These are phyloP conservation scores for Apis cerana DNA, from an alignment of 1,140 invertebrate genomes.

Conservation along the genomic window DNA sequence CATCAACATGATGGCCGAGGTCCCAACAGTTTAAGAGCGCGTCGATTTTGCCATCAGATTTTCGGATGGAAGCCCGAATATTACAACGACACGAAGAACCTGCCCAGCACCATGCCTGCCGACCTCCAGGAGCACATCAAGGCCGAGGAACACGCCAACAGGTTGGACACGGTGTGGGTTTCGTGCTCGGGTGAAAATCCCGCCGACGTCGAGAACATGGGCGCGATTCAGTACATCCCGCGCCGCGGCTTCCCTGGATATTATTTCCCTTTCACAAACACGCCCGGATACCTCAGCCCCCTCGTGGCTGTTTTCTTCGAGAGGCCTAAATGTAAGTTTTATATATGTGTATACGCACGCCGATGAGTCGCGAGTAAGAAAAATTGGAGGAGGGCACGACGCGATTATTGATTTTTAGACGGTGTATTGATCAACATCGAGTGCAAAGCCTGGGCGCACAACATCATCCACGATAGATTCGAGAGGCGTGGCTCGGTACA, in stretches of 20 bases:
- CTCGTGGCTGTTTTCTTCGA: slow-evolving; percentile 94
- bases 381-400: no score
- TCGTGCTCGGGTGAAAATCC: slow-evolving; percentile 95
- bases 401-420: slow-evolving; percentile 78
- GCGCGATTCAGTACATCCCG: slow-evolving; percentile 90
- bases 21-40: no score
- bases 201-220: slow-evolving; percentile 94
- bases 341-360: no score
- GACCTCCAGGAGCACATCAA: slow-evolving; percentile 88
- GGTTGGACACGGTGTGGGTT: slow-evolving; percentile 90
- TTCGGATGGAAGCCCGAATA: slow-evolving; percentile 90
- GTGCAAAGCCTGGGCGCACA: slow-evolving; percentile 97
- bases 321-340: slow-evolving; percentile 88
- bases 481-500: slow-evolving; percentile 95
- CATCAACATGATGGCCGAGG: no score
- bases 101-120: slow-evolving; percentile 88
- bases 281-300: slow-evolving; percentile 92
- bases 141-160: slow-evolving; percentile 72
- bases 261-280: slow-evolving; percentile 91
- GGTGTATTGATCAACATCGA: slow-evolving; percentile 97
- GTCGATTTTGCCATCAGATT: slow-evolving; percentile 82
- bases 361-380: no score
- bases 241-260: slow-evolving; percentile 88
- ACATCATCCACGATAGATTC: slow-evolving; percentile 93
- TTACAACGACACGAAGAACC: slow-evolving; percentile 86